phyloP scores from a whole-genome alignment of 2,797 vertebrate genomes.

The Acanthopagrus latus region DNA sequence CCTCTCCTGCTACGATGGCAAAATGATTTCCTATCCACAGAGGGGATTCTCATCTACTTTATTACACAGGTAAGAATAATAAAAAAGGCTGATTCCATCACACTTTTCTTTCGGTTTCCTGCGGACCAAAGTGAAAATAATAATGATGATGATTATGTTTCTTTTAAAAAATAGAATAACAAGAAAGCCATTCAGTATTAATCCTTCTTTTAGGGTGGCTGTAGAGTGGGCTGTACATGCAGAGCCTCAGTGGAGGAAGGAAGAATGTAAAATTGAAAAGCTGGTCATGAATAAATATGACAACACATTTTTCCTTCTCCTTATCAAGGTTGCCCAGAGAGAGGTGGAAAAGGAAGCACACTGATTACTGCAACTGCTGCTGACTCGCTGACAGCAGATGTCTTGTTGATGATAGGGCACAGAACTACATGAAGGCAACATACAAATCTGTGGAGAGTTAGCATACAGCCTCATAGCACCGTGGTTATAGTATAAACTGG shows the following conservation, averaged over 20 bases:
- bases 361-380: constrained; percentile 78
- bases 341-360: constrained; percentile 73
- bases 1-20: constrained; percentile 63
- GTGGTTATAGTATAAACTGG: constrained; percentile 41
- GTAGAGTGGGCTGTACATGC: constrained; percentile 52
- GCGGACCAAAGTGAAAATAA: constrained; percentile 60
- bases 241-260: constrained; percentile 56
- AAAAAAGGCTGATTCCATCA: constrained; percentile 63
- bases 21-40: constrained; percentile 71
- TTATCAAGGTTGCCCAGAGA: constrained; percentile 83
- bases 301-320: constrained; percentile 77
- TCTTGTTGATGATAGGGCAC: constrained; percentile 79
- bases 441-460: constrained; percentile 66
- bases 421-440: constrained; percentile 72
- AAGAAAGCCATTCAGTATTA: constrained; percentile 67
- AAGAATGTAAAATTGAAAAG: constrained; percentile 73
- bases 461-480: constrained; percentile 38
- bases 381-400: constrained; percentile 80
- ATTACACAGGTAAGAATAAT: constrained; percentile 66
- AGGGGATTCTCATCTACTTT: constrained; percentile 75
- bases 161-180: constrained; percentile 60
- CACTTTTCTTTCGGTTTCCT: constrained; percentile 41
- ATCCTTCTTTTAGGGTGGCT: constrained; percentile 54
- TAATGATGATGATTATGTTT: constrained; percentile 58
- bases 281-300: constrained; percentile 87